Evolutionary conservation across 2,113 vertebrate genomes (phyloP).

Genomic region (Erythrolamprus reginae): DNA sequence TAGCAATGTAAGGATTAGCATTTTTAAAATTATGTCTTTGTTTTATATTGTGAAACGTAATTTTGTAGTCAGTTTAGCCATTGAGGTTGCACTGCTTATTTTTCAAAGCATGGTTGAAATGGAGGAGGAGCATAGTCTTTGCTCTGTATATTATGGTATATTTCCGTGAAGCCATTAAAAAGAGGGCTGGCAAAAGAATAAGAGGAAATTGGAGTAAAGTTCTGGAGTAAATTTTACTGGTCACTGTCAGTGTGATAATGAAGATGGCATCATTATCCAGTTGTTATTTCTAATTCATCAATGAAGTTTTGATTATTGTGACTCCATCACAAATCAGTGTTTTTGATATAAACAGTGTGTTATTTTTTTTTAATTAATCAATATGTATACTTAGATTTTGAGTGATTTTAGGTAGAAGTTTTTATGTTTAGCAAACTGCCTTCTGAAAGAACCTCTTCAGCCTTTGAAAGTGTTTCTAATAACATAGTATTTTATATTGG

Average conservation of each 20-base stretch:
- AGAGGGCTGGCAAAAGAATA: not conserved
- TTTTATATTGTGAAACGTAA: slow-evolving; percentile 59
- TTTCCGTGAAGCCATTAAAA: slow-evolving; percentile 12
- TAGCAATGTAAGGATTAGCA: slow-evolving; percentile 58
- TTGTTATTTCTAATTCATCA: slow-evolving; percentile 50
- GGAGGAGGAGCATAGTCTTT: slow-evolving; percentile 48
- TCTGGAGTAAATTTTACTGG: not conserved
- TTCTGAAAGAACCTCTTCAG: slow-evolving; percentile 52
- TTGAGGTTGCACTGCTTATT: slow-evolving; percentile 65
- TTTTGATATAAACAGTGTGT: slow-evolving; percentile 54
- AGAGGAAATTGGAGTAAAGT: not conserved
- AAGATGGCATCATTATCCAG: slow-evolving; percentile 36
- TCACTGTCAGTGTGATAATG: slow-evolving; percentile 47
- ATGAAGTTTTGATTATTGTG: slow-evolving; percentile 69
- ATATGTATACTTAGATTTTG: slow-evolving; percentile 54
- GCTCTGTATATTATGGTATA: slow-evolving; percentile 36
- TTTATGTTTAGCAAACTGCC: slow-evolving; percentile 62
- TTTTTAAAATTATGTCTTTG: slow-evolving; percentile 35
- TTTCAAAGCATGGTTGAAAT: slow-evolving; percentile 65
- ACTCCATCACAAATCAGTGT: slow-evolving; percentile 58
- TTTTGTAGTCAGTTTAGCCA: slow-evolving; percentile 63
- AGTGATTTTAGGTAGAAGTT: slow-evolving; percentile 57
- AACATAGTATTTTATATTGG: slow-evolving; percentile 48
- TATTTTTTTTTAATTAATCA: slow-evolving; percentile 54
- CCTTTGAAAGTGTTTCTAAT: slow-evolving; percentile 53